A percentile compares a stretch with the other conserved stretches of the same genome.
phyloP scores from a whole-genome alignment of 2,797 vertebrate genomes.

The Odontamblyopus rebecca region DNA sequence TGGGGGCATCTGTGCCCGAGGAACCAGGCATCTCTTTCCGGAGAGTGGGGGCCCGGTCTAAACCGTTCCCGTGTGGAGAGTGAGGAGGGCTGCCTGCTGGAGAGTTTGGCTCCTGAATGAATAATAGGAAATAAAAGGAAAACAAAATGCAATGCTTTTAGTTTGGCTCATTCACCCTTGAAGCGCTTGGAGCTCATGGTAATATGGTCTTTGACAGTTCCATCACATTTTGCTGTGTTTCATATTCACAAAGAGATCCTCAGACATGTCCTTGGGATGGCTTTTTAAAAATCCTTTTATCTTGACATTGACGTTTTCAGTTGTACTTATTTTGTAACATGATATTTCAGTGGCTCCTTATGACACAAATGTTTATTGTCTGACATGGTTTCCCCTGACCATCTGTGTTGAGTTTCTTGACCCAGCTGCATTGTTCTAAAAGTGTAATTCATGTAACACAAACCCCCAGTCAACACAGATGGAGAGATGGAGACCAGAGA shows the following conservation, averaged over 20 bases:
- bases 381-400: background rate
- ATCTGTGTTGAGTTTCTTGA: background rate
- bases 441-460: background rate
- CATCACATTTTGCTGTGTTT: slow-evolving; percentile 9
- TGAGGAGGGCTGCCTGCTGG: slow-evolving; percentile 76
- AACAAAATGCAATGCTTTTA: slow-evolving; percentile 8
- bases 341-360: background rate
- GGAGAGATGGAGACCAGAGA: background rate
- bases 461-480: too few species aligned
- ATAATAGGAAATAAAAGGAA: slow-evolving; percentile 21
- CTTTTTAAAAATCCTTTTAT: background rate
- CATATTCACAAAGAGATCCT: background rate
- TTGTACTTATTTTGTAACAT: slow-evolving; percentile 9
- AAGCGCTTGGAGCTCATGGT: slow-evolving; percentile 7
- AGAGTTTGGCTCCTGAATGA: slow-evolving; percentile 82
- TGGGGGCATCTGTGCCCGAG: slow-evolving; percentile 73
- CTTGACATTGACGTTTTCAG: slow-evolving; percentile 8
- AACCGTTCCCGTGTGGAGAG: slow-evolving; percentile 76
- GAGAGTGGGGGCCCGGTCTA: slow-evolving; percentile 71
- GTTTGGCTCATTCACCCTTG: background rate
- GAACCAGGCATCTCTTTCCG: slow-evolving; percentile 79
- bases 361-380: background rate
- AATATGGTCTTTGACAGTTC: background rate
- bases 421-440: background rate
- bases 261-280: background rate